These are phyloP conservation scores for Aplysina aerophoba DNA, from an alignment of 37 sponge, comb jelly and placozoan genomes.

Conservation along the genomic window DNA sequence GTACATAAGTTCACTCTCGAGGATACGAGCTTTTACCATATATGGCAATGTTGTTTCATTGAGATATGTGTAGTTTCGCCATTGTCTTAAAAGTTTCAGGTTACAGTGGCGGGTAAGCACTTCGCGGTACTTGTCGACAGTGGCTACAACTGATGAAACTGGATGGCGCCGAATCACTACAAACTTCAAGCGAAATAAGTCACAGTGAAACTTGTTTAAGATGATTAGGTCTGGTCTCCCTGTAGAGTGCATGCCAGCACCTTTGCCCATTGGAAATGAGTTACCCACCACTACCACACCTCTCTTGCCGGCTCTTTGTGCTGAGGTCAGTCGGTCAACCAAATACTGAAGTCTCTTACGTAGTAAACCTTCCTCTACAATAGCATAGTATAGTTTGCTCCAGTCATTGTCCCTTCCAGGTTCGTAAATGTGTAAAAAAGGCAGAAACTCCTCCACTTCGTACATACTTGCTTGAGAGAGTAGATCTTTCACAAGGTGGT, in stretches of 20 bases:
- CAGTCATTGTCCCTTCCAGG: background rate
- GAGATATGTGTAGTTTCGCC: background rate
- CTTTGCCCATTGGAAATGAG: background rate
- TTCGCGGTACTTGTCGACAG: background rate
- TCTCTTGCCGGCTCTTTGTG: slow-evolving; percentile 1
- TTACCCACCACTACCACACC: slow-evolving; percentile 3
- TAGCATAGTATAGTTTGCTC: background rate
- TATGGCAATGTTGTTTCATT: background rate
- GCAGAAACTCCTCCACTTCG: background rate
- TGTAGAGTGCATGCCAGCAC: background rate
- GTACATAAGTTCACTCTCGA: slow-evolving; percentile 1
- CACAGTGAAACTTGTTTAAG: slow-evolving; percentile 9
- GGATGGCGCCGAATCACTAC: background rate
- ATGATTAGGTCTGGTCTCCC: background rate
- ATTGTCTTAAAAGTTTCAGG: background rate
- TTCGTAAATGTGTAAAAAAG: background rate
- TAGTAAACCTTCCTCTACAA: background rate
- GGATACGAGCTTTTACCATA: background rate
- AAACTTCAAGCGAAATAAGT: background rate
- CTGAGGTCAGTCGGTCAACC: background rate
- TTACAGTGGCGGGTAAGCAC: background rate
- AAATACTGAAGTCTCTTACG: slow-evolving; percentile 2
- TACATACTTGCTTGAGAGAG: background rate
- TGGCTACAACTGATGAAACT: background rate
- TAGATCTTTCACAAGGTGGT: background rate